Evolutionary conservation across 2,113 vertebrate genomes (phyloP).

Genomic region (Micromys minutus): DNA sequence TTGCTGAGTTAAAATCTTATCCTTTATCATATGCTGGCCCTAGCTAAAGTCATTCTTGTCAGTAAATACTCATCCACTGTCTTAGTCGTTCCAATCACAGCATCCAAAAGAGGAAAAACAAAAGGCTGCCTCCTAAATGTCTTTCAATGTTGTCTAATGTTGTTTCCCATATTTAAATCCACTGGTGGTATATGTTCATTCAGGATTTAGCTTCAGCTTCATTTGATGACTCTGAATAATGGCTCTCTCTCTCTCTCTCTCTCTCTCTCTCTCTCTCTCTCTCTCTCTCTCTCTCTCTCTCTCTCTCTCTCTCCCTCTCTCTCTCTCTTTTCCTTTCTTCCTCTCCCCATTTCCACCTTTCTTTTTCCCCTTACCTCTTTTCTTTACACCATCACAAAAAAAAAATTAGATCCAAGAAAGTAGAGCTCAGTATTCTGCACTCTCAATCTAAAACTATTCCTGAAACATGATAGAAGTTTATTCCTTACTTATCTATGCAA

Average conservation of each 20-base stretch:
- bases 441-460: not conserved
- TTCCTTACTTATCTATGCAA: not conserved
- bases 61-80: not conserved
- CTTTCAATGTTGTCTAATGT: not conserved
- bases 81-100: not conserved
- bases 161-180: not conserved
- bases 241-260: not conserved
- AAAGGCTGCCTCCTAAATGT: not conserved
- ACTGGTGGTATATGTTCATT: not conserved
- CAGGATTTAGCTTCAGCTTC: not conserved
- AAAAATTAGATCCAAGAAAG: not conserved
- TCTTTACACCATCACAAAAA: not conserved
- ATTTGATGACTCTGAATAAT: too few relatives aligned
- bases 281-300: not conserved
- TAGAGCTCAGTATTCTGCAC: not conserved
- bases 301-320: not conserved
- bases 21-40: not conserved
- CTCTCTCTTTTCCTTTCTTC: too few relatives aligned
- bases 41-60: not conserved
- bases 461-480: too few relatives aligned
- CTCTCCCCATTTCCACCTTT: fast-evolving
- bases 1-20: not conserved
- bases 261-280: not conserved
- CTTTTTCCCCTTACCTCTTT: not conserved
- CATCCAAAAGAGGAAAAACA: not conserved